Evolutionary conservation across 2,113 vertebrate genomes (phyloP).

Genomic region (Poeciliopsis occidentalis): DNA sequence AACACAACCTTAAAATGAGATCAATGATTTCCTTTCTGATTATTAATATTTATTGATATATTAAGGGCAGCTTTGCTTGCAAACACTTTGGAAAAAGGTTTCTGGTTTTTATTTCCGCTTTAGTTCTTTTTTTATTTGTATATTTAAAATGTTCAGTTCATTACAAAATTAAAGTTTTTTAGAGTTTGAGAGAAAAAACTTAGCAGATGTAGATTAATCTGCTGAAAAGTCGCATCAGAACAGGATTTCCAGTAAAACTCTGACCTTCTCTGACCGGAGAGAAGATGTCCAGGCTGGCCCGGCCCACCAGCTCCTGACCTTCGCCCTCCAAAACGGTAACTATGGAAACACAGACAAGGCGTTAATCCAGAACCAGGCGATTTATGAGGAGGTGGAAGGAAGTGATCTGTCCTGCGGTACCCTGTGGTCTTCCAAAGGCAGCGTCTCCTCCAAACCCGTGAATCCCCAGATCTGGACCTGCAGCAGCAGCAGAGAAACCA

Average conservation of each 20-base stretch:
- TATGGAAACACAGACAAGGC: slow-evolving; percentile 30
- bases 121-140: no score
- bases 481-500: not conserved
- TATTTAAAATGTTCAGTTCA: no score
- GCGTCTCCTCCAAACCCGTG: slow-evolving; percentile 11
- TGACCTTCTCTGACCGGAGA: slow-evolving; percentile 73
- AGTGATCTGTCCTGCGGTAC: slow-evolving; percentile 7
- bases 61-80: no score
- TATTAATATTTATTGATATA: no score
- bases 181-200: no score
- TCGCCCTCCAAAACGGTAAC: slow-evolving; percentile 56
- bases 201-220: not conserved
- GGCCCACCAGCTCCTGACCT: slow-evolving; percentile 43
- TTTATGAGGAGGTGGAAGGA: accelerated
- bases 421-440: slow-evolving; percentile 8
- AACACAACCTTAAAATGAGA: not conserved
- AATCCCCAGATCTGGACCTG: slow-evolving; percentile 33
- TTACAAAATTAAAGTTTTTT: no score
- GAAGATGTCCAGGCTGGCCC: slow-evolving; percentile 72
- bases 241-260: not conserved
- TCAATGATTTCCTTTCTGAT: no score
- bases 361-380: not conserved
- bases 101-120: no score
- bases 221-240: not conserved
- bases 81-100: no score